Base-by-base conservation (phyloP, 2,888 invertebrate species). In the Andrena camellia region DNA sequence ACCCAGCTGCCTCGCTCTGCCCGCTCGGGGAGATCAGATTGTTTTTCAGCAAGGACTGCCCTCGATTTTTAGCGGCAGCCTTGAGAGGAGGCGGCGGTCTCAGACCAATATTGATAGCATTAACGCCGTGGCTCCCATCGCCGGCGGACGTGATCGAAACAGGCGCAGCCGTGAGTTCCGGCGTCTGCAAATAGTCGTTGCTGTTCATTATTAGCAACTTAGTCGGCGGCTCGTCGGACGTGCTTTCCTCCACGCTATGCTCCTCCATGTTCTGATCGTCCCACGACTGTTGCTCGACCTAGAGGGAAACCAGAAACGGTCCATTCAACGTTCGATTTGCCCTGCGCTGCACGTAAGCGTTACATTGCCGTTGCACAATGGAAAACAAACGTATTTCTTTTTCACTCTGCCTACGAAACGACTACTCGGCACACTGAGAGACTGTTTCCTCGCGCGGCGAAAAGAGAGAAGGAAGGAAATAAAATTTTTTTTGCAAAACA, bases 51-150 rank as follows among this genome's bases (percentile, higher is more conserved):
- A 93, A 83, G 2, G 93, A 93, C 75, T 93, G 93, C 0, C 93
- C 93, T n/a, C 92, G 91, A 60, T 85, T 88, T 70, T 89, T 85
- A n/a, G 85, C 72, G 23, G 96, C 95, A 31, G 96, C 96, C 89
- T 96, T 96, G 83, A 96, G 94, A 2, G 96, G 95, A 48, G 95
- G 95, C 29, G 95, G 94, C 23, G 95, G 95, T 79, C 94, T 90
- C 2, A 93, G 88, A 35, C 92, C 86, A 3, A 89, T 26, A 6
- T 89, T 87, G 13, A 87, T 81, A 5, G 84, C 70, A 35, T 86
- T 87, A 72, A 84, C 82, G 60, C 68, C 64, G 33, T 87, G 86
- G 26, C 82, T 88, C 1, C 75, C 80, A 35, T 88, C 90, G 26
- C 62, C 67, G 2, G 86, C 35, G 10, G 88, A 87, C 6, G 81